Conservation (phyloP, 2,113 vertebrate genomes). For the Dipodomys merriami region DNA sequence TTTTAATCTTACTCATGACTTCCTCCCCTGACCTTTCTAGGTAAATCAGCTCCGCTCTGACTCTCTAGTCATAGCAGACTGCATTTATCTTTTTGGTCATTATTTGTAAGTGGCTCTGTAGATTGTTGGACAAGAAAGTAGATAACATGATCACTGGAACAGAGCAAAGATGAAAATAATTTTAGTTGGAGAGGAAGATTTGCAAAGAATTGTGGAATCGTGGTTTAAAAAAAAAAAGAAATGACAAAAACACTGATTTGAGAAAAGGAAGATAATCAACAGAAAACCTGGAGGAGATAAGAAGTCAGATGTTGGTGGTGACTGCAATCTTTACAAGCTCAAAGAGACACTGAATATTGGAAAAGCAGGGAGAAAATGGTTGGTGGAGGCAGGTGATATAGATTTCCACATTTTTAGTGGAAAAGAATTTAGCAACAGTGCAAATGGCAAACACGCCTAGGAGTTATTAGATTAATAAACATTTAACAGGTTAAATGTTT, state of each 20-base stretch:
- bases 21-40: background rate
- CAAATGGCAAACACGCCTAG: background rate
- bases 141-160: background rate
- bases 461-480: background rate
- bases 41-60: background rate
- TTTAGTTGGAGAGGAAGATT: slow-evolving; percentile 33
- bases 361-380: background rate
- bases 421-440: background rate
- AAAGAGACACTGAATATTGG: background rate
- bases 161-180: slow-evolving; percentile 18
- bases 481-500: background rate
- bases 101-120: slow-evolving; percentile 21
- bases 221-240: background rate
- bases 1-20: slow-evolving; percentile 16
- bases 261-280: background rate
- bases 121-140: background rate
- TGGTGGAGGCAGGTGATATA: background rate
- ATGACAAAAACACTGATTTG: background rate
- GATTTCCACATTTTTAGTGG: background rate
- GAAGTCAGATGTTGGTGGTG: no score
- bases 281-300: no score
- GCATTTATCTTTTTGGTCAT: background rate
- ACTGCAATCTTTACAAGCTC: background rate
- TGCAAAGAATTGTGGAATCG: background rate
- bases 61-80: background rate